phyloP scores from a whole-genome alignment of 2,113 vertebrate genomes.

The Phodopus roborovskii region DNA sequence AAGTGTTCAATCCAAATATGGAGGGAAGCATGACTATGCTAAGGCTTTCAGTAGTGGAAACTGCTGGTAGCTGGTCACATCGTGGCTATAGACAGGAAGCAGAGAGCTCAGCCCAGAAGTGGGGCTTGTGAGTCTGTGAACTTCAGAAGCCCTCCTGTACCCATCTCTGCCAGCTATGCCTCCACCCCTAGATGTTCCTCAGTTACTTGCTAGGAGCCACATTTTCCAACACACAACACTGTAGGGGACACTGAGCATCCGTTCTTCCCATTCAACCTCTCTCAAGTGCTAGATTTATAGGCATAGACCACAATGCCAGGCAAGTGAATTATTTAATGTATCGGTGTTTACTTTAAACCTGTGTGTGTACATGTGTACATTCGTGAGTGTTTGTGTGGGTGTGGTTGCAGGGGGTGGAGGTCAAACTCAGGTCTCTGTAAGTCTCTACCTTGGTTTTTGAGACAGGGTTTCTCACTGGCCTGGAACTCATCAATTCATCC shows the following conservation, averaged over 20 bases:
- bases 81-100: background rate
- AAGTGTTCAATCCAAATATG: background rate
- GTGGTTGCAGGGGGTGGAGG: background rate
- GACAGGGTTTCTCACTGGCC: background rate
- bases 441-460: background rate
- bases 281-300: background rate
- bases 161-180: background rate
- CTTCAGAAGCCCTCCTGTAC: background rate
- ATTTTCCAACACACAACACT: background rate
- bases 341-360: background rate
- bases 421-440: background rate
- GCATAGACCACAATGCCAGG: background rate
- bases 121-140: no score
- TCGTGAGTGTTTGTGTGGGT: background rate
- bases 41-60: background rate
- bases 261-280: background rate
- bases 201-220: background rate
- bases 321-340: background rate
- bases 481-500: background rate
- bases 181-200: no score
- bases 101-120: background rate
- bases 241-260: background rate
- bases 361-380: no score
- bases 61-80: background rate
- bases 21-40: background rate